Percentiles rank a stretch among this genome's conserved stretches.
Conservation (phyloP, 53 echinoderm and acorn worm genomes). For the Pentamera pediparva region DNA sequence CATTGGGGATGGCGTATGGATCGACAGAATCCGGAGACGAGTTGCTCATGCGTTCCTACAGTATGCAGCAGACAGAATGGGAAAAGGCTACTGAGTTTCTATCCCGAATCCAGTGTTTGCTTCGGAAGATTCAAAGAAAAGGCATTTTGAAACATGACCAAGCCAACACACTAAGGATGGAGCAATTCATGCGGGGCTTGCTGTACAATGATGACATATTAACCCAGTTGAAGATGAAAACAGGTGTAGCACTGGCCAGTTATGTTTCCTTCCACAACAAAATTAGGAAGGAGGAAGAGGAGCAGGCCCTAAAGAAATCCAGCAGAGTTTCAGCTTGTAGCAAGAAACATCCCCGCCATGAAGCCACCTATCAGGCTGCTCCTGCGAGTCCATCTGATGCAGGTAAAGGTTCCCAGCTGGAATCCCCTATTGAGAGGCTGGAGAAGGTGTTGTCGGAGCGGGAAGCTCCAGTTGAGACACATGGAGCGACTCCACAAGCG, state of each 20-base stretch:
- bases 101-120: constrained; percentile 1
- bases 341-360: no score
- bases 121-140: constrained; percentile 29
- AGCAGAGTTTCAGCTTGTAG: no score
- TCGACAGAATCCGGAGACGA: background rate
- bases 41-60: background rate
- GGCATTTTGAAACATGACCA: constrained; percentile 4
- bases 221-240: no score
- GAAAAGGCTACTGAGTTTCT: constrained; percentile 39
- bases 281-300: constrained; percentile 13
- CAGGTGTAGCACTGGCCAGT: background rate
- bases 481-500: background rate
- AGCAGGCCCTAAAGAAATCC: constrained; percentile 8
- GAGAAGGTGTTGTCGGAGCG: background rate
- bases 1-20: background rate
- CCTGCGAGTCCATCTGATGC: no score
- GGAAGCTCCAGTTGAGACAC: no score
- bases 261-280: background rate
- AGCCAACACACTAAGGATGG: constrained; percentile 11
- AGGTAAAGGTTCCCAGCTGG: no score
- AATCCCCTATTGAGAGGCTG: background rate
- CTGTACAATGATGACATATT: constrained; percentile 20
- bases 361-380: no score
- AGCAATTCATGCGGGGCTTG: constrained; percentile 30
- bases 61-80: constrained; percentile 1